A percentile compares a stretch with the other conserved stretches of the same genome.
phyloP scores from a whole-genome alignment of 2,888 invertebrate genomes.

The Pterobdella sp. region DNA sequence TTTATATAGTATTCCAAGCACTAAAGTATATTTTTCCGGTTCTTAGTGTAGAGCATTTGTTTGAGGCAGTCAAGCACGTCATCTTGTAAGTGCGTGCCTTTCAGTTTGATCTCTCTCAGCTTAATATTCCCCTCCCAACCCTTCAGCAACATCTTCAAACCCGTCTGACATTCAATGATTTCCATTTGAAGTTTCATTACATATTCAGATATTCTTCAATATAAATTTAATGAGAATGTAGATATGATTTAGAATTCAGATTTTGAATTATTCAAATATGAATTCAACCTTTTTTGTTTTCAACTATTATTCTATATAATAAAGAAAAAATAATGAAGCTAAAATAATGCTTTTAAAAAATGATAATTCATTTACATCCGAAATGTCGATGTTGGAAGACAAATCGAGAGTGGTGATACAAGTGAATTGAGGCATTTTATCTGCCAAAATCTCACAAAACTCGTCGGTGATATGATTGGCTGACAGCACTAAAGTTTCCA shows the following conservation, averaged over 20 bases:
- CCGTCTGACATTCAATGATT: neutral
- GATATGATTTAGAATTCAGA: no score
- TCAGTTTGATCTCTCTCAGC: neutral
- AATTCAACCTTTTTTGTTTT: no score
- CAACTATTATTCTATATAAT: no score
- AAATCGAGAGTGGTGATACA: neutral
- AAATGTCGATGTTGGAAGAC: slow-evolving; percentile 6
- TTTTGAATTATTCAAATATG: no score
- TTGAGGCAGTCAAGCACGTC: neutral
- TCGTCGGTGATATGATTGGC: slow-evolving; percentile 1
- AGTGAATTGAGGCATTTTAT: neutral
- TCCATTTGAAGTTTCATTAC: no score
- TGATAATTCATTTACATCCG: neutral
- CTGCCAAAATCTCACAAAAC: neutral
- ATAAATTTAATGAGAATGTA: no score
- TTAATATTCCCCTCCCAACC: neutral
- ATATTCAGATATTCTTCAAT: no score
- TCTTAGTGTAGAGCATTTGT: neutral
- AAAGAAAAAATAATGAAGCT: no score
- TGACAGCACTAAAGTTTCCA: slow-evolving; percentile 2
- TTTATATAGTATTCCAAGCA: no score
- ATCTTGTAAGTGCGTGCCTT: neutral
- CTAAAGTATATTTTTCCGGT: neutral
- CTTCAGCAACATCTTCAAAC: neutral
- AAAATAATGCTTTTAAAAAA: no score